Percentiles rank a stretch among this genome's conserved stretches.
These are phyloP conservation scores for Stegana nigrithorax DNA, from an alignment of 2,888 invertebrate genomes.

Conservation along the genomic window DNA sequence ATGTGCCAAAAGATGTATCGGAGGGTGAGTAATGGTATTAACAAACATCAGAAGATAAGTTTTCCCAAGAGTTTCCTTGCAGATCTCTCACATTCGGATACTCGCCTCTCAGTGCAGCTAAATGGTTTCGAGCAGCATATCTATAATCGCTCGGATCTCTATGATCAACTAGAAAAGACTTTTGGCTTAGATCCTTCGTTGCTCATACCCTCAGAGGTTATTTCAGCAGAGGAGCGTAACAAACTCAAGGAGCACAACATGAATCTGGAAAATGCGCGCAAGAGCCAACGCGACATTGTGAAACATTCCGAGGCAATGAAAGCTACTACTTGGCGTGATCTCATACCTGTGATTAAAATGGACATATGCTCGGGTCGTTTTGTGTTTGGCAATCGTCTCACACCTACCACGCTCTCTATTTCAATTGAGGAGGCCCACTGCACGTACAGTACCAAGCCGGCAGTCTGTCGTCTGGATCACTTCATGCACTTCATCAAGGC, in stretches of 20 bases:
- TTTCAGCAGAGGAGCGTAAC: constrained; percentile 71
- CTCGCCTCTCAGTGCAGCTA: constrained; percentile 87
- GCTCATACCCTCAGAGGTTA: constrained; percentile 74
- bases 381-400: constrained; percentile 93
- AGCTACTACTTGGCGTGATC: constrained; percentile 92
- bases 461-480: constrained; percentile 91
- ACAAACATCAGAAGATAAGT: no score
- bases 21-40: constrained; percentile 77
- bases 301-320: constrained; percentile 83
- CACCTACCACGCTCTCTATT: constrained; percentile 92
- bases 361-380: constrained; percentile 92
- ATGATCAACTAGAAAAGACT: constrained; percentile 85
- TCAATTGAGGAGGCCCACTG: constrained; percentile 95
- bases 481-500: constrained; percentile 97
- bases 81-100: constrained; percentile 97
- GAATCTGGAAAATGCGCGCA: constrained; percentile 75
- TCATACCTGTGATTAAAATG: constrained; percentile 95
- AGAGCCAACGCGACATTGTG: constrained; percentile 68
- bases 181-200: constrained; percentile 87
- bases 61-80: no score
- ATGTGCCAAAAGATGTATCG: constrained; percentile 93
- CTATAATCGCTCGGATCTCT: constrained; percentile 91
- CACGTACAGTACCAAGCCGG: constrained; percentile 94
- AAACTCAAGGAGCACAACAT: constrained; percentile 72
- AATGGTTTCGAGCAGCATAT: constrained; percentile 96